Conservation (phyloP, 2,113 vertebrate genomes). For the Dasypus novemcinctus region DNA sequence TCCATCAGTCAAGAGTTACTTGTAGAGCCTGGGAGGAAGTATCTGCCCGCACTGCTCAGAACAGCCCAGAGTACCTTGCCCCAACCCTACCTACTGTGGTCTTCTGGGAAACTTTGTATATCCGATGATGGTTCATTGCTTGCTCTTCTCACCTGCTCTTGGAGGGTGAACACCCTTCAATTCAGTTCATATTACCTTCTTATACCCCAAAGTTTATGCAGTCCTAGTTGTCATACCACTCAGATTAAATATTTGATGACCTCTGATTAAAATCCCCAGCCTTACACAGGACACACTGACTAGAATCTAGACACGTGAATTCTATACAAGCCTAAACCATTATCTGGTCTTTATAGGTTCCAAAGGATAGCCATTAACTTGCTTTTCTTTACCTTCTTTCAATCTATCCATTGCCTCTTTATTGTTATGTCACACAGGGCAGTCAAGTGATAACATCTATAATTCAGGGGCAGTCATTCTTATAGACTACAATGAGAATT, state of each 20-base stretch:
- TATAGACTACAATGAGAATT: rapidly evolving
- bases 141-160: neutral
- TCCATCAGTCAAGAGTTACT: neutral
- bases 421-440: neutral
- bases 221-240: neutral
- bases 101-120: neutral
- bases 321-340: neutral
- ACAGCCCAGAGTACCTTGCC: neutral
- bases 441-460: neutral
- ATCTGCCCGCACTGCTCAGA: neutral
- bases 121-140: neutral
- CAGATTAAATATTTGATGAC: neutral
- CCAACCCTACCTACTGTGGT: neutral
- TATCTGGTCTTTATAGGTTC: neutral
- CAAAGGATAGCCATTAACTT: constrained; percentile 7
- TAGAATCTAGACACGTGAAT: neutral
- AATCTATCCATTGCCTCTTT: neutral
- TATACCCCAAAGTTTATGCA: neutral
- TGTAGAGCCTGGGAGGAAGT: neutral
- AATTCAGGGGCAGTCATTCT: neutral
- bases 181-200: neutral
- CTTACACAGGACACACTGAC: neutral
- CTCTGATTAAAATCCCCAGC: neutral
- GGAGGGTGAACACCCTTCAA: neutral
- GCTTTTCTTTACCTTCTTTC: neutral